Percentiles rank a stretch among this genome's conserved stretches.
phyloP scores from a whole-genome alignment of 2,797 vertebrate genomes.

The Poeciliopsis gracilis region DNA sequence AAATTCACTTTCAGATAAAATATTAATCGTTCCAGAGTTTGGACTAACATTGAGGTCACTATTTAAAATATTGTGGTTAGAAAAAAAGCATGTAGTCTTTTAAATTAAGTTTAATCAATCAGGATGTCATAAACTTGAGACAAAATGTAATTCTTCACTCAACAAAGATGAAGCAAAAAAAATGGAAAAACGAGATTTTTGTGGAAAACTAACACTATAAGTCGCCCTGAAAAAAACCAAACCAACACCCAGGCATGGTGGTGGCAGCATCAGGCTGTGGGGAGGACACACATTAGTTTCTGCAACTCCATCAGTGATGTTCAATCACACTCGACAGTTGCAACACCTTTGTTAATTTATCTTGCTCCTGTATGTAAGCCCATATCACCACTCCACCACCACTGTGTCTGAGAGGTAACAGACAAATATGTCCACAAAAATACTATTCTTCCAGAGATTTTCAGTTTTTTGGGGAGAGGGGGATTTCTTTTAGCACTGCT shows the following conservation, averaged over 20 bases:
- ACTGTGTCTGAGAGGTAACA: neutral
- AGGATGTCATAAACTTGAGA: neutral
- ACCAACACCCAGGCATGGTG: neutral
- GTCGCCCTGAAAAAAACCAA: neutral
- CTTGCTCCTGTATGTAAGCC: neutral
- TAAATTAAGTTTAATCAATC: neutral
- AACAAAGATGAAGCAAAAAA: neutral
- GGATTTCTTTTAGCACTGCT: neutral
- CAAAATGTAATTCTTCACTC: neutral
- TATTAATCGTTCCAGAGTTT: neutral
- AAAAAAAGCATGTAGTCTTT: neutral
- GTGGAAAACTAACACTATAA: neutral
- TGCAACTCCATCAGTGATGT: neutral
- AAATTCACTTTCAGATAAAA: conserved; percentile 20
- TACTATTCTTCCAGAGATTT: neutral
- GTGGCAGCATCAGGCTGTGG: neutral
- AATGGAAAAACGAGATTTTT: neutral
- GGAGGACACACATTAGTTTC: neutral
- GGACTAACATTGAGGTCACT: neutral
- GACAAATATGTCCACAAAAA: no score
- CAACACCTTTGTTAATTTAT: neutral
- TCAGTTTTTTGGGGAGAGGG: neutral
- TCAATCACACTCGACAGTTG: neutral
- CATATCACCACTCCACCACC: neutral
- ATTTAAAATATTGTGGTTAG: neutral